A percentile compares a stretch with the other conserved stretches of the same genome.
Conservation (phyloP, 2,797 vertebrate genomes). For the Poecilia gillii region DNA sequence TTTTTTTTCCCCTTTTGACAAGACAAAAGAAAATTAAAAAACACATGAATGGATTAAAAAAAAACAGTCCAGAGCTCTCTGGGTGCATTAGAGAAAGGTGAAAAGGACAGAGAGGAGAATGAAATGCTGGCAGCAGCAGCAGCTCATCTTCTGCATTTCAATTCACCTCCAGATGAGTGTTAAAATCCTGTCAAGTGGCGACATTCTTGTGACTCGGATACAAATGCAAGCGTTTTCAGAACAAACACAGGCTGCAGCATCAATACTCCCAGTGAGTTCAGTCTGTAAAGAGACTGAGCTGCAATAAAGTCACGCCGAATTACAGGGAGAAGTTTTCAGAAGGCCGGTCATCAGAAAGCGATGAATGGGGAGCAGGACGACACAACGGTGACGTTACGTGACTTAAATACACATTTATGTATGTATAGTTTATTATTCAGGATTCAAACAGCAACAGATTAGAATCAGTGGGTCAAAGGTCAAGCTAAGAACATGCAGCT, state of each 20-base stretch:
- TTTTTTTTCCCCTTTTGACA: constrained; percentile 25
- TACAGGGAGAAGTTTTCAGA: background rate
- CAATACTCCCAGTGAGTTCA: constrained; percentile 14
- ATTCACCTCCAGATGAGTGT: constrained; percentile 15
- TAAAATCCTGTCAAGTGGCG: constrained; percentile 18
- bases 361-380: background rate
- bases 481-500: background rate
- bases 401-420: background rate
- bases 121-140: background rate
- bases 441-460: background rate
- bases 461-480: background rate
- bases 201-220: background rate
- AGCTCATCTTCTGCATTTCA: constrained; percentile 28
- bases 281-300: background rate
- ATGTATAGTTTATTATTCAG: background rate
- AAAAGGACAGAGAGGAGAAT: constrained; percentile 41
- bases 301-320: constrained; percentile 13
- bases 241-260: constrained; percentile 17
- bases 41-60: constrained; percentile 25
- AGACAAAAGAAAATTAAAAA: constrained; percentile 12
- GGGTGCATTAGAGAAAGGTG: constrained; percentile 20
- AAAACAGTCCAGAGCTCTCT: constrained; percentile 34
- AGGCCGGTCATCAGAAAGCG: background rate
- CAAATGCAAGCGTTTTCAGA: constrained; percentile 15
- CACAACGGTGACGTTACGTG: background rate